Evolutionary conservation across 2,797 vertebrate genomes (phyloP).

Genomic region (Cuculus canorus): DNA sequence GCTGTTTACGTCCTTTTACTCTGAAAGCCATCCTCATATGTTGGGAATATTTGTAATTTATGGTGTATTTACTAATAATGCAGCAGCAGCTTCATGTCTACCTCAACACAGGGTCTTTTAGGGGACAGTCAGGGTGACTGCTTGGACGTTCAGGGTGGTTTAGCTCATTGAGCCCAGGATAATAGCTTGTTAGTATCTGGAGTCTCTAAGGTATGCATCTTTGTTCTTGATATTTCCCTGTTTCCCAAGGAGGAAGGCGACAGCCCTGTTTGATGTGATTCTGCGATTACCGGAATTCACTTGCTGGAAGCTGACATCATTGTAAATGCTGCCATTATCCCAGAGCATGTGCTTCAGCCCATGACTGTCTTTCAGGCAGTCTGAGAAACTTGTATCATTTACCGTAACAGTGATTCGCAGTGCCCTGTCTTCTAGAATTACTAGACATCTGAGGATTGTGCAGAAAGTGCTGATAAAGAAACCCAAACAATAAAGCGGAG

Average conservation of each 20-base stretch:
- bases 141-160: not conserved
- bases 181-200: not conserved
- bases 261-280: not conserved
- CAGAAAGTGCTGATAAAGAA: not conserved
- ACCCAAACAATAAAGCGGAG: not conserved
- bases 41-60: not conserved
- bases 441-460: not conserved
- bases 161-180: not conserved
- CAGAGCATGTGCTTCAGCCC: not conserved
- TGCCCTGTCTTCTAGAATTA: not conserved
- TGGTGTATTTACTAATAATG: not conserved
- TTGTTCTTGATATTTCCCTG: not conserved
- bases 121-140: not conserved
- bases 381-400: not conserved
- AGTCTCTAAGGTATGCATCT: not conserved
- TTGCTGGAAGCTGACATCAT: not conserved
- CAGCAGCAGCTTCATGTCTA: not conserved
- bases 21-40: not conserved
- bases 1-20: not conserved
- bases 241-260: not conserved
- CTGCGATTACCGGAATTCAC: not conserved
- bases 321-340: not conserved
- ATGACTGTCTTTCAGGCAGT: not conserved
- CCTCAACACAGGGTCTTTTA: not conserved
- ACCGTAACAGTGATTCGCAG: not conserved